Percentiles rank a stretch among this genome's conserved stretches.
Conservation (phyloP, 2,888 invertebrate species). For the Salticus scenicus region DNA sequence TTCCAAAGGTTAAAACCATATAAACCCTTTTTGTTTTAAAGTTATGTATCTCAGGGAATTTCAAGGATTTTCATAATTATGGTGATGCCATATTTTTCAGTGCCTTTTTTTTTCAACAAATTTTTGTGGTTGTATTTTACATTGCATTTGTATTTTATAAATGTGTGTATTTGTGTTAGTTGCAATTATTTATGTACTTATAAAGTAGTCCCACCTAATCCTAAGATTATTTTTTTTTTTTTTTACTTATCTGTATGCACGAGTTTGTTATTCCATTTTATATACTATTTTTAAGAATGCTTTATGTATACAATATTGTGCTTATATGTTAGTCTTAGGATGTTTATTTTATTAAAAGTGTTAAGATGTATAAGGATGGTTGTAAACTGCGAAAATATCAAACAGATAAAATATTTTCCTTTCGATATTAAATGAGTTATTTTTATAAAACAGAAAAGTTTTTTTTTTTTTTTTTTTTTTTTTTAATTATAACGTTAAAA, state of each 20-base stretch:
- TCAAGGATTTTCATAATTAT: conserved; percentile 23
- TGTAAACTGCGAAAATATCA: too few relatives aligned
- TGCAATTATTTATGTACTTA: conserved; percentile 55
- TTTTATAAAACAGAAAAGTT: too few relatives aligned
- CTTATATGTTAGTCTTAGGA: conserved; percentile 16
- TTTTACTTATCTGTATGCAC: conserved; percentile 61
- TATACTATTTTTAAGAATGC: too few relatives aligned
- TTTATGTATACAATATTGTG: too few relatives aligned
- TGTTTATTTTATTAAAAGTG: background rate
- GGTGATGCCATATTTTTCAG: background rate
- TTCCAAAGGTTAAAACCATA: too few relatives aligned
- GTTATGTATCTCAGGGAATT: conserved; percentile 54
- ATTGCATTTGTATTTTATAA: background rate
- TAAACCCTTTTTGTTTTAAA: background rate
- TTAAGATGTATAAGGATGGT: conserved; percentile 21
- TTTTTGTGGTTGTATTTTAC: background rate
- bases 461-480: too few relatives aligned
- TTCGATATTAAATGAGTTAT: too few relatives aligned
- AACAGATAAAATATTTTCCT: too few relatives aligned
- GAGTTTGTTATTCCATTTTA: background rate
- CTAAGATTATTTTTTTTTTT: conserved; percentile 60
- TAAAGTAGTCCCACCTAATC: conserved; percentile 65
- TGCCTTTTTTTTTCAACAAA: background rate
- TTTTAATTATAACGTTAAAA: too few relatives aligned
- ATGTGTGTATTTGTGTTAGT: conserved; percentile 7